Evolutionary conservation across 2,797 vertebrate genomes (phyloP), one percentile per base, ranked within the genome.

Genomic region (Phoxinus dragarum): DNA sequence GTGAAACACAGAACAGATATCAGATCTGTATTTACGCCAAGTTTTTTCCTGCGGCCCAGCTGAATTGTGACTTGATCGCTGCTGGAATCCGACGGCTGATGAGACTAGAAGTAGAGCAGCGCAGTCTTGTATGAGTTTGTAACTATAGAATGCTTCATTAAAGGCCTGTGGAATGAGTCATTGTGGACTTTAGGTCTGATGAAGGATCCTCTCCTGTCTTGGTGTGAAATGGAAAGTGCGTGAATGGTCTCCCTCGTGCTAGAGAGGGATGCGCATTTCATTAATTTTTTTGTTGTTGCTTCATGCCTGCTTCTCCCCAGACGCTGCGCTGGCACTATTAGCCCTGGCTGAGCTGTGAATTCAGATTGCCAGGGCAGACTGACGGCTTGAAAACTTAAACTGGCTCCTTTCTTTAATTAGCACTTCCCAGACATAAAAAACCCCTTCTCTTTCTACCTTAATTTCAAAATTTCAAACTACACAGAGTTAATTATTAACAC

Each of bases 401-500:
- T 56, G 61, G 49, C 21, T 77, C 23, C 23, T 85, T 80, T 73
- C 52, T 79, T 72, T 80, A 73, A 80, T 85, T 73, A 52, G 68
- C 40, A 27, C 36, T 85, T 71, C 64, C 21, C 27, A 85, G 54
- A 85, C 31, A 49, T 72, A 92, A 93, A 93, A 93, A 14, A 6
- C 1, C 93, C 93, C 93, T 93, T 94, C 88, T 44, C 90, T 80
- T 77, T 89, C 87, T 10, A 61, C 78, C 47, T 81, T 76, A 76
- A 91, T 92, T 93, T 94, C 93, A 80, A 68, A 93, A 93, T 93
- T 94, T 90, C 89, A 89, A 91, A 93, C 89, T 88, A 91, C 86
- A 90, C 79, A 5, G 73, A 90, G 92, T 94, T 91, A 94, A 94
- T 95, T 93, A 93, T 94, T 92, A 93, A 92, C 84, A 88, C 85